phyloP scores from a whole-genome alignment of 2,888 invertebrate genomes.

The Catocala nupta region DNA sequence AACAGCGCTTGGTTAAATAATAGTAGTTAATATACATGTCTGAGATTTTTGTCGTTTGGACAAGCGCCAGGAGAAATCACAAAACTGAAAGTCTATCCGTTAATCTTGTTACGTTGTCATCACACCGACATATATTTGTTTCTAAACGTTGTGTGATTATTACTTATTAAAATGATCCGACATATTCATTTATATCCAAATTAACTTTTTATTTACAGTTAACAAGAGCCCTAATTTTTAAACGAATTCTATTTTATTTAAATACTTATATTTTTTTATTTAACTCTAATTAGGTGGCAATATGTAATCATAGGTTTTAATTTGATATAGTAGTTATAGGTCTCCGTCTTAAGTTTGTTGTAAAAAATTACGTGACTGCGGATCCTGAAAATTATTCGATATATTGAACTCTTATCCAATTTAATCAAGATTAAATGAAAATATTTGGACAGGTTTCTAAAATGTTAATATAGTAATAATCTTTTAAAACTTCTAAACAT shows the following conservation, averaged over 20 bases:
- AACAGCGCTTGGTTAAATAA: constrained; percentile 15
- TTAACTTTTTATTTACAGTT: not conserved
- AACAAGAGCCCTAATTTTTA: no score
- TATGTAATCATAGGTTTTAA: no score
- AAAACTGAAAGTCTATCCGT: constrained; percentile 19
- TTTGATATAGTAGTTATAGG: no score
- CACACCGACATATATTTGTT: constrained; percentile 28
- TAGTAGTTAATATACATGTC: not conserved
- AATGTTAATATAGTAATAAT: not conserved
- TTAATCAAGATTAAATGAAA: no score
- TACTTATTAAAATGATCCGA: constrained; percentile 7
- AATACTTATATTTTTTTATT: no score
- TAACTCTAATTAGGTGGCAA: no score
- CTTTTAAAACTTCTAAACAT: not conserved
- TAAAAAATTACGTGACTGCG: no score
- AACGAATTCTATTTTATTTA: no score
- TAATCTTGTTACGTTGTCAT: constrained; percentile 43
- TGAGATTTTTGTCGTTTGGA: constrained; percentile 25
- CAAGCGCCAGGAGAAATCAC: constrained; percentile 18
- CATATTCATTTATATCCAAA: constrained; percentile 1
- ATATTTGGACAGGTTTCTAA: no score
- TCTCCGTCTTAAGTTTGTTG: no score
- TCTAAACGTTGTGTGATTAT: constrained; percentile 14
- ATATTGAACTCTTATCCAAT: no score
- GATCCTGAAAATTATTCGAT: no score